Evolutionary conservation across 2,888 invertebrate genomes (phyloP), one percentile per base, ranked within the genome.

Genomic region (Caenorhabditis becei): DNA sequence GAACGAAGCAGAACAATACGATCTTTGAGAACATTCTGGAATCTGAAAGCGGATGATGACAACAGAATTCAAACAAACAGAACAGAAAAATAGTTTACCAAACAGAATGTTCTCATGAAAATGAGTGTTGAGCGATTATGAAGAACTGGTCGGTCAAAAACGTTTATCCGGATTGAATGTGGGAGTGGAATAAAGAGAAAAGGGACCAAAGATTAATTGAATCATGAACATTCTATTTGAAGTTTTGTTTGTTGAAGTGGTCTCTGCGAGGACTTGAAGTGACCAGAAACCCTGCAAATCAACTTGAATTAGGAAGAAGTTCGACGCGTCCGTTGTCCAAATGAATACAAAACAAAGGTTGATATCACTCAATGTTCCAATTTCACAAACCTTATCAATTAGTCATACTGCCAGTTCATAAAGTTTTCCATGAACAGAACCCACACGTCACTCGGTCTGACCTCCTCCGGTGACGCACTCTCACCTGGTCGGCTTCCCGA

Each of bases 11-110:
- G 20, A 80, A 16, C 8, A 59, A 2, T 14, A 79, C 4, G 14
- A 51, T 5, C 41, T 56, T 62, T 0, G 53, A n/a, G 35, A 41
- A 28, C 71, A 71, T 69, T 47, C 23, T 58, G 69, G 16, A 32
- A 11, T 11, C 41, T 41, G 41, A 14, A 41, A 14, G 14, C 7
- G 41, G 14, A 41, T 14, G 7, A 14, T 14, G 14, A 41, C 10
- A 41, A 41, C 2, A 41, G 41, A 14, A 14, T 41, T n/a, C n/a
- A n/a, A 41, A 14, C 14, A 14, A 14, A 32, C 32, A 41, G 14
- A 41, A 41, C 14, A 14, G 41, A 41, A 41, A 7, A 41, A 41
- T 14, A 14, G 41, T 7, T 41, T 14, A 41, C 41, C 14, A 7
- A 41, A 2, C 41, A 14, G 14, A 41, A 41, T 14, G 41, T 41